Conservation (phyloP, 2,797 vertebrate genomes). For the Potorous gilbertii region DNA sequence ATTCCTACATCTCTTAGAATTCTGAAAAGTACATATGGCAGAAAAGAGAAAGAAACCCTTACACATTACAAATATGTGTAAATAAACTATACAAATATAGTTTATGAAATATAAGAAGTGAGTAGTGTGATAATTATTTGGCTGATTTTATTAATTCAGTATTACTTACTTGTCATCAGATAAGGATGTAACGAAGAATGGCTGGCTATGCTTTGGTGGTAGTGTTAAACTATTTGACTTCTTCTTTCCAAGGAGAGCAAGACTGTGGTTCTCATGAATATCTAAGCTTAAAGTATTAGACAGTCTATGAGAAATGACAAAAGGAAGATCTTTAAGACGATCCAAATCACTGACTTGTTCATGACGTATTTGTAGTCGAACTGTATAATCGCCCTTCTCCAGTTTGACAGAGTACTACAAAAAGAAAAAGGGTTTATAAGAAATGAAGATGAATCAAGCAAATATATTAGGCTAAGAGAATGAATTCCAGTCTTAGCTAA, state of each 20-base stretch:
- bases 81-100: neutral
- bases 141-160: neutral
- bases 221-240: constrained; percentile 94
- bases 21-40: neutral
- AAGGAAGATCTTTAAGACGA: constrained; percentile 96
- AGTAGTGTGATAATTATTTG: neutral
- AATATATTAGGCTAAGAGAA: constrained; percentile 8
- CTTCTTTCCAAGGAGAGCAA: constrained; percentile 96
- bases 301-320: constrained; percentile 96
- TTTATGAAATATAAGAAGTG: neutral
- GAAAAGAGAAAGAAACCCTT: constrained; percentile 43
- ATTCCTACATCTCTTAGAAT: constrained; percentile 1
- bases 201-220: constrained; percentile 91
- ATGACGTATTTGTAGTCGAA: constrained; percentile 97
- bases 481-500: neutral
- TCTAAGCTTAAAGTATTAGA: constrained; percentile 95
- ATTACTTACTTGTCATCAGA: constrained; percentile 97
- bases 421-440: constrained; percentile 71
- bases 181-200: constrained; percentile 94
- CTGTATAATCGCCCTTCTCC: constrained; percentile 98
- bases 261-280: constrained; percentile 94
- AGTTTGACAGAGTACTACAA: constrained; percentile 97
- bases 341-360: constrained; percentile 96
- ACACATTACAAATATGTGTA: neutral
- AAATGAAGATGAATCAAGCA: constrained; percentile 59